Base-by-base conservation (phyloP, 1,140 invertebrate genomes). In the Popillia japonica region DNA sequence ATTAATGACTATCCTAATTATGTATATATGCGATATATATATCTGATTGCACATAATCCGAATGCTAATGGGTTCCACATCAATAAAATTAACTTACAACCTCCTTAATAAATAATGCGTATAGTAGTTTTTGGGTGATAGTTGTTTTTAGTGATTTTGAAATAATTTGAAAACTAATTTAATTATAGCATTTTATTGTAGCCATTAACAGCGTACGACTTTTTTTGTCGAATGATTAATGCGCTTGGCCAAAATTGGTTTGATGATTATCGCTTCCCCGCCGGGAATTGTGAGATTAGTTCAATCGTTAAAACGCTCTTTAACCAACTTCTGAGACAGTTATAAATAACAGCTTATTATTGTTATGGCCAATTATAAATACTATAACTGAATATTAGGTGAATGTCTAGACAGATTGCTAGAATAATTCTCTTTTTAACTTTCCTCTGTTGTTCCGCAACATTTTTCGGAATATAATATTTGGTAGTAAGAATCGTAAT, bases 161-260 rank as follows among this genome's bases (percentile, higher is more conserved):
- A 55, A 55, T n/a, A 55, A 17, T 17, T 55, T 17, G 48, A 55
- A 55, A 55, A 55, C 48, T 55, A 55, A 55, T 55, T 55, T 55
- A 55, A 55, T 55, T 55, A 55, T 55, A 6, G 48, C n/a, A 55
- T 17, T 14, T 7, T 55, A 55, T 55, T n/a, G 14, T 14, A 55
- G 48, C 17, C 14, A 17, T 55, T 55, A 55, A 55, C 17, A 17
- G 48, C n/a, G n/a, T 17, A 17, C 14, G 48, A 14, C 17, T 55
- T 55, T 55, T 55, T 55, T 55, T 55, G 48, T 55, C 48, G 17
- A 55, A 17, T 55, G 48, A 55, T 55, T 55, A 55, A 55, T 55
- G 48, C 14, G 6, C 14, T 55, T 17, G 17, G 14, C 48, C 48
- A 55, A 55, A 55, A 55, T 55, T 55, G 48, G 48, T 55, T 55